These are phyloP conservation scores for Lutjanus campechanus DNA, from an alignment of 2,797 vertebrate genomes.

Conservation along the genomic window DNA sequence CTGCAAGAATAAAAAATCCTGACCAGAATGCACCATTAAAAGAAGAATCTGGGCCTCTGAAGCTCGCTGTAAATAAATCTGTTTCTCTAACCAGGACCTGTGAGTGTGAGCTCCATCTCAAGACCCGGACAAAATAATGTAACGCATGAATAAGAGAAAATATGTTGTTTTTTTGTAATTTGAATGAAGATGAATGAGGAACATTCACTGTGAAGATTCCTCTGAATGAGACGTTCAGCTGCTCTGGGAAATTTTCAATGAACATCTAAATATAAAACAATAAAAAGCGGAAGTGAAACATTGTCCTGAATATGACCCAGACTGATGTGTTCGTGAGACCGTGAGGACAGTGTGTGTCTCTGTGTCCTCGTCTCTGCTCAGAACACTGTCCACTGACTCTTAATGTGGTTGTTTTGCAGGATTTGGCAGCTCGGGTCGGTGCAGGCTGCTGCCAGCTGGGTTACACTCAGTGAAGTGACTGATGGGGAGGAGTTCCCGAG, in stretches of 20 bases:
- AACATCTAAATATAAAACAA: neutral
- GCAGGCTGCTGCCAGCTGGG: constrained; percentile 1
- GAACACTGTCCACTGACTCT: neutral
- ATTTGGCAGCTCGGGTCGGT: neutral
- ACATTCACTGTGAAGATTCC: neutral
- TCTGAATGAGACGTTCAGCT: neutral
- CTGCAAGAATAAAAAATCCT: no score
- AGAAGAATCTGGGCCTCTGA: no score
- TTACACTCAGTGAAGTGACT: neutral
- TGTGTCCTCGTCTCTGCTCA: neutral
- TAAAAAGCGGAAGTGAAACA: neutral
- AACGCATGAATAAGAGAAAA: no score
- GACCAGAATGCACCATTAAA: no score
- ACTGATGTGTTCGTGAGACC: no score
- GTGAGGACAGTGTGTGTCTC: neutral
- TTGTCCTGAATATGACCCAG: neutral
- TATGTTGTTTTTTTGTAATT: no score
- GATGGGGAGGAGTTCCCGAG: constrained; percentile 4
- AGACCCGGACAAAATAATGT: no score
- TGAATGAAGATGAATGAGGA: no score
- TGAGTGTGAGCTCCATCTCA: no score
- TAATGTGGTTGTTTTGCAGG: neutral
- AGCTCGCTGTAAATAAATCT: no score
- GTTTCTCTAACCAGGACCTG: no score
- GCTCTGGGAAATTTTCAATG: neutral